A percentile compares a stretch with the other conserved stretches of the same genome.
These are phyloP conservation scores for Synaphobranchus kaupii DNA, from an alignment of 2,797 vertebrate genomes.

Conservation along the genomic window DNA sequence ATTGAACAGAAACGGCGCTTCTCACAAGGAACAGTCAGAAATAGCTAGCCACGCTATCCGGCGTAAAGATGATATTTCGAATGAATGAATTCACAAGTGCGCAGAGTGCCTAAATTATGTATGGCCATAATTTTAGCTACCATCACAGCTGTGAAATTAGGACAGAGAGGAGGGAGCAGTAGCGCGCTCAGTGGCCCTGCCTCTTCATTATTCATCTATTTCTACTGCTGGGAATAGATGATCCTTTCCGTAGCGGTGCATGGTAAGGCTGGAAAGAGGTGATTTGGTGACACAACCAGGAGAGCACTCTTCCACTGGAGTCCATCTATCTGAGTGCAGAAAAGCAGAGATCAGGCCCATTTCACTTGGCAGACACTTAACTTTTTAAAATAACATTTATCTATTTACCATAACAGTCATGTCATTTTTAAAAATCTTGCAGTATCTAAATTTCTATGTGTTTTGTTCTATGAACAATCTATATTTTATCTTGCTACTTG, in stretches of 20 bases:
- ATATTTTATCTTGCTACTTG: not conserved
- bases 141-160: conserved; percentile 10
- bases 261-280: not conserved
- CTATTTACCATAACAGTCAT: not conserved
- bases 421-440: not conserved
- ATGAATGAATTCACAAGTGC: conserved; percentile 17
- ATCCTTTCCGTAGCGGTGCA: not conserved
- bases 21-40: not conserved
- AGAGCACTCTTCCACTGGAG: not conserved
- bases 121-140: conserved; percentile 18
- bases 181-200: not conserved
- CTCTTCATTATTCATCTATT: conserved; percentile 14
- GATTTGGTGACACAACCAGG: not conserved
- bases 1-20: not conserved
- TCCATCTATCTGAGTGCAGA: not conserved
- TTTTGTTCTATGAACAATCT: not conserved
- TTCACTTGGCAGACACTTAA: not conserved
- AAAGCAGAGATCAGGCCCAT: not conserved
- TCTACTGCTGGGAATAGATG: conserved; percentile 13
- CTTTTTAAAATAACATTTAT: not conserved
- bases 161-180: conserved; percentile 19
- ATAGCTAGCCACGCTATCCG: not conserved
- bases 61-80: conserved; percentile 1
- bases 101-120: not conserved
- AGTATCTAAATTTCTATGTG: not conserved